These are phyloP conservation scores for Oreocharis arfaki DNA, from an alignment of 2,113 vertebrate genomes.

Conservation along the genomic window DNA sequence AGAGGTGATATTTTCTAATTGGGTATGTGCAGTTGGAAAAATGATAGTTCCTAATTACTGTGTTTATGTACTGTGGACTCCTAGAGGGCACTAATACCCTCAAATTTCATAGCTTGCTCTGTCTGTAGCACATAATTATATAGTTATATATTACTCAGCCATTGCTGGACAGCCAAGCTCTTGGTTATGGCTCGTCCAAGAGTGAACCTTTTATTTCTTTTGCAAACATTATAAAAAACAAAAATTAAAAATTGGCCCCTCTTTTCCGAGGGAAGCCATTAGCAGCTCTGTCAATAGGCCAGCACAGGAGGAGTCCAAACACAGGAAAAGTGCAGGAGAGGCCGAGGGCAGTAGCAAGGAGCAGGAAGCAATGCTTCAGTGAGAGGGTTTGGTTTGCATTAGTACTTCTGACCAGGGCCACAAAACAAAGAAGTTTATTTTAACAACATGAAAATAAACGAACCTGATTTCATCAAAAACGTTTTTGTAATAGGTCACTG, in stretches of 20 bases:
- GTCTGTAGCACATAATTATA: neutral
- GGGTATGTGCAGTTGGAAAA: neutral
- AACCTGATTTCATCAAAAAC: constrained; percentile 49
- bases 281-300: constrained; percentile 58
- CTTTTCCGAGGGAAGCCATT: constrained; percentile 61
- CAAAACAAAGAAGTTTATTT: constrained; percentile 53
- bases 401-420: constrained; percentile 20
- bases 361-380: constrained; percentile 33
- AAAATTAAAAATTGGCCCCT: neutral
- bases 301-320: constrained; percentile 60
- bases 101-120: neutral
- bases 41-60: neutral
- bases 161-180: neutral
- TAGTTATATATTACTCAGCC: neutral
- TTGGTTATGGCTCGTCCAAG: neutral
- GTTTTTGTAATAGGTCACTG: constrained; percentile 56
- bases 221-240: neutral
- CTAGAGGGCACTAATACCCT: neutral
- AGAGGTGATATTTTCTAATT: neutral
- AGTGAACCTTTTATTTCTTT: neutral
- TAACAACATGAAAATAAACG: constrained; percentile 62
- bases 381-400: constrained; percentile 51
- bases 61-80: neutral
- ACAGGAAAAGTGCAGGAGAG: neutral
- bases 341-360: constrained; percentile 25